Evolutionary conservation across 2,797 vertebrate genomes (phyloP).

Genomic region (Gallinago solitaria): DNA sequence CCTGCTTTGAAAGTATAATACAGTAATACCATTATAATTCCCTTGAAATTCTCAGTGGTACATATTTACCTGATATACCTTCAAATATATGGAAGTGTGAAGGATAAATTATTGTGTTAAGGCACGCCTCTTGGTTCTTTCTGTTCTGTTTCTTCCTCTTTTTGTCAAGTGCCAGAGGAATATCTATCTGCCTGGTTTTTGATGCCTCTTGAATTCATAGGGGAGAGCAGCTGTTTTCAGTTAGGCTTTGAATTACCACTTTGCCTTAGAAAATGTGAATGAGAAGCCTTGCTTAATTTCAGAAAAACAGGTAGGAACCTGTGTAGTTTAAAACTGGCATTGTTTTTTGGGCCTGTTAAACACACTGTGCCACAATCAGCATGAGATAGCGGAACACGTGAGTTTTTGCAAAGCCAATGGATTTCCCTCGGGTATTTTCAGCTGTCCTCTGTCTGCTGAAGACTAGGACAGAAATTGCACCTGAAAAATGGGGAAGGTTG

Average conservation of each 20-base stretch:
- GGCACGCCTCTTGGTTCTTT: neutral
- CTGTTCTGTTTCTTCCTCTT: neutral
- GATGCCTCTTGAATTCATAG: neutral
- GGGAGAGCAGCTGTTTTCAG: neutral
- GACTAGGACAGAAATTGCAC: neutral
- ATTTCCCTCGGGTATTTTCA: neutral
- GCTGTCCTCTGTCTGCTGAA: neutral
- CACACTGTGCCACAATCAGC: neutral
- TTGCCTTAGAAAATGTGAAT: neutral
- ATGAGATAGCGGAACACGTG: neutral
- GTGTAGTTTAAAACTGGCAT: neutral
- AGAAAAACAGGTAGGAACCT: neutral
- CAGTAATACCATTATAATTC: neutral
- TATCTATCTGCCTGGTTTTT: neutral
- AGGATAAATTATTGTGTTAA: neutral
- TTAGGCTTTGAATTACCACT: neutral
- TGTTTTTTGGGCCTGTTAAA: neutral
- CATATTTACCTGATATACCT: neutral
- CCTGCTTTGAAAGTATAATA: neutral
- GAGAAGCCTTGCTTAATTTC: neutral
- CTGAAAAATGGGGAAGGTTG: neutral
- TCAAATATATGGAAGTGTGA: neutral
- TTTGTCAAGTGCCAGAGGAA: neutral
- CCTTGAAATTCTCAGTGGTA: neutral
- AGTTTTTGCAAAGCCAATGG: neutral